Conservation (phyloP, 2,888 invertebrate genomes). For the Marasmarcha lunaedactyla region DNA sequence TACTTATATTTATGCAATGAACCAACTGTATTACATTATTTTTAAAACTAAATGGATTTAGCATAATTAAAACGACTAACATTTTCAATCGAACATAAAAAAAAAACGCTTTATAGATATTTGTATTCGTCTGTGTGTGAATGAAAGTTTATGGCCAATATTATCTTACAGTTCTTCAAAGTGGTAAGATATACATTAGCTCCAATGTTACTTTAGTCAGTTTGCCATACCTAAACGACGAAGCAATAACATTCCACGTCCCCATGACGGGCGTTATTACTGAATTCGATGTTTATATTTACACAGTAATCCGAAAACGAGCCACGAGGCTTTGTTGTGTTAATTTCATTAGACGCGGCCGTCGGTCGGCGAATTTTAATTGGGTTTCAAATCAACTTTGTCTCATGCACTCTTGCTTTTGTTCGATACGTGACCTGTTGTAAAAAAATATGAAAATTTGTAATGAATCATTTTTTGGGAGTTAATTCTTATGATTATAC, state of each 20-base stretch:
- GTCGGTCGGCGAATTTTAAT: constrained; percentile 54
- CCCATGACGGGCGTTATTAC: constrained; percentile 29
- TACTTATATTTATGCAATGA: no score
- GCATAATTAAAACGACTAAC: no score
- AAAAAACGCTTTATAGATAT: no score
- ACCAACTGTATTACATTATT: no score
- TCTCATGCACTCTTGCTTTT: constrained; percentile 17
- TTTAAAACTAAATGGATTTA: no score
- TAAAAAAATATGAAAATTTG: neutral
- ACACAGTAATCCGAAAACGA: constrained; percentile 26
- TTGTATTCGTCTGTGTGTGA: no score
- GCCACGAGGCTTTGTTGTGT: constrained; percentile 54
- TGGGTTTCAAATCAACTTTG: constrained; percentile 32
- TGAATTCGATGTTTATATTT: constrained; percentile 59
- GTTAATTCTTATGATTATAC: no score
- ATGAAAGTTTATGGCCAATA: no score
- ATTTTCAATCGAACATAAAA: no score
- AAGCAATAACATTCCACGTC: neutral
- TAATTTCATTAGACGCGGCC: constrained; percentile 57
- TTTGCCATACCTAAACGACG: neutral
- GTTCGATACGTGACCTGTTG: constrained; percentile 7
- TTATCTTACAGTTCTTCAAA: no score
- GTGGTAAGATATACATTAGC: no score
- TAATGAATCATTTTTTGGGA: constrained; percentile 8
- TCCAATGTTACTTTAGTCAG: no score